Base-by-base conservation (phyloP, 2,888 invertebrate species). In the Adineta ricciae region DNA sequence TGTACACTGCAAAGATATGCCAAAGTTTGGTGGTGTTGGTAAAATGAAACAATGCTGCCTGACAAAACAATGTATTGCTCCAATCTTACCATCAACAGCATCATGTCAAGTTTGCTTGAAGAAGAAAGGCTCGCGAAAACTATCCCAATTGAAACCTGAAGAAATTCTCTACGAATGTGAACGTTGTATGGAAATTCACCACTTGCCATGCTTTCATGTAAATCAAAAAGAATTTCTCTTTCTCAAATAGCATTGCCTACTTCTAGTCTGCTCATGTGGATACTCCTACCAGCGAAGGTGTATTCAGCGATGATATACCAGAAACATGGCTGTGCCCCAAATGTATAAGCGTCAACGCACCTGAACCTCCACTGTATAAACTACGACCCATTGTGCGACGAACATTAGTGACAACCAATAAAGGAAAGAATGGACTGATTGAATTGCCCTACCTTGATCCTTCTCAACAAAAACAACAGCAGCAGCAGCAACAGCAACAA, bases 1-100 rank as follows among this genome's bases (percentile, higher is more conserved):
- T 90, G 95, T 94, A 87, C 97, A 96, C 91, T 98, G 98, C 90
- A 94, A 95, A 90, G 97, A 97, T 89, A 96, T 96, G 95, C 96
- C 96, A 50, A 97, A 97, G 91, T 97, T 96, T 89, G 97, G 97
- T 0, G 98, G 98, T 0, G 94, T 95, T 2, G 97, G 96, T 0
- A 93, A 96, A 84, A 96, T 96, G 87, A 97, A 97, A 90, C 97
- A 97, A 91, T 96, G 96, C 0, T 98, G 98, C 90, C 94, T 96
- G 89, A 96, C 96, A 94, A 92, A 97, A 19, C 96, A 96, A 90
- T 97, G 97, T 89, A 91, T 96, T n/a, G 78, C 78, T 4, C 97
- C 97, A 7, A 95, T 96, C 93, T 90, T 97, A 86, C 96, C 97
- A 0, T 94, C 95, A 83, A 95, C 95, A 0, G 96, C 96, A 0